Percentiles rank a stretch among this genome's conserved stretches.
phyloP scores from a whole-genome alignment of 1,140 invertebrate genomes.

The Drosophila sulfurigaster region DNA sequence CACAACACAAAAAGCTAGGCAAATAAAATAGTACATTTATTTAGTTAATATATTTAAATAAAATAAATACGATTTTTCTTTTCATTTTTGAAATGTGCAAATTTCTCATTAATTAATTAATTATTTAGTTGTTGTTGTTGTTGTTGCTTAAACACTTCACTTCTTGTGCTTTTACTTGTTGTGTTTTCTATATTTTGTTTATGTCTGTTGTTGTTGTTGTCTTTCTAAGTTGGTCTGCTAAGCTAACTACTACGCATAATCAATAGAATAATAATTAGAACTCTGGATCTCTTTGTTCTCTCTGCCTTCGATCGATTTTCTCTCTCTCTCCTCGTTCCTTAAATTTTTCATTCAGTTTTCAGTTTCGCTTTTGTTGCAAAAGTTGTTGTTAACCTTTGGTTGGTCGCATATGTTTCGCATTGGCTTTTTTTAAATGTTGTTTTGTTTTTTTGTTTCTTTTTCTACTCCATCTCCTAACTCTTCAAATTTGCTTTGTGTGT shows the following conservation, averaged over 20 bases:
- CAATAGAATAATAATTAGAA: slow-evolving; percentile 26
- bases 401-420: slow-evolving; percentile 80
- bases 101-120: slow-evolving; percentile 2
- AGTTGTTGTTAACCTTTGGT: slow-evolving; percentile 70
- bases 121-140: slow-evolving; percentile 23
- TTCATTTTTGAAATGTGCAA: slow-evolving; percentile 18
- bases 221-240: slow-evolving; percentile 37
- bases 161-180: slow-evolving; percentile 36
- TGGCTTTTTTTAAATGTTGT: slow-evolving; percentile 63
- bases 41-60: slow-evolving; percentile 32
- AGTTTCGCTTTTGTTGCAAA: slow-evolving; percentile 38
- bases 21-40: slow-evolving; percentile 53
- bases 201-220: slow-evolving; percentile 34
- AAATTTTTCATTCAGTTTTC: slow-evolving; percentile 15
- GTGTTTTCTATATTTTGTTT: slow-evolving; percentile 6
- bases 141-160: slow-evolving; percentile 50
- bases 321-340: slow-evolving; percentile 13
- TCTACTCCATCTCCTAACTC: slow-evolving; percentile 41
- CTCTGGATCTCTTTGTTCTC: slow-evolving; percentile 18
- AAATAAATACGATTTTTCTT: slow-evolving; percentile 37
- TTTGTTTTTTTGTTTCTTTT: slow-evolving; percentile 54
- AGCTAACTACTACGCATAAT: slow-evolving; percentile 57
- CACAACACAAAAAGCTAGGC: slow-evolving; percentile 66
- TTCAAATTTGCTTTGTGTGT: slow-evolving; percentile 35
- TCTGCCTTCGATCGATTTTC: not conserved